Base-by-base conservation (phyloP, 2,888 invertebrate genomes). In the Metalampra italica region DNA sequence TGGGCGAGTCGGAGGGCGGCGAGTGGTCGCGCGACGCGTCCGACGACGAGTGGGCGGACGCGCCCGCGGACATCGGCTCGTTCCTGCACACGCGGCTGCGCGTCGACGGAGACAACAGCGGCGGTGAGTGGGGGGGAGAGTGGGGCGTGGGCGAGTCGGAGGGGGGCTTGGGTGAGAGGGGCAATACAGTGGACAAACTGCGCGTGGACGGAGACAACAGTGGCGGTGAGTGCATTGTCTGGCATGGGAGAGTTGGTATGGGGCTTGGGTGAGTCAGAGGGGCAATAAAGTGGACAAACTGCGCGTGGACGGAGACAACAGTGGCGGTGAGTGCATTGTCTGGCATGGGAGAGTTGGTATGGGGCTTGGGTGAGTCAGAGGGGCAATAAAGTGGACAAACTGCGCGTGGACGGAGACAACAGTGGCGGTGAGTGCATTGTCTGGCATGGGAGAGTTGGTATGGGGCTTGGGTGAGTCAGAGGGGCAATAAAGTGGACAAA, bases 41-140 rank as follows among this genome's bases (percentile, higher is more conserved):
- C 0, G 88, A 87, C 51, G 89, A 89, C 48, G 88, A 87, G 56
- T 87, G 86, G 81, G 86, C 78, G 0, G 86, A 85, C 60, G 79
- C 86, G 14, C 81, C 89, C 0, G 61, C 89, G 0, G 90, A 90
- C 56, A 90, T 90, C 54, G 89, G 87, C n/a, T 84, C 82, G 30
- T 90, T 90, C 63, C 71, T 90, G 14, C 79, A 83, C 57, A 90
- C 90, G 2, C 57, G 72, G 47, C 64, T 86, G 9, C 57, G 72
- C 9, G 87, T 86, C 0, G 85, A 86, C 53, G 87, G 85, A 0
- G 87, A 88, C 46, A 83, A 85, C 29, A 87, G 84, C 43, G 80
- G 69, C 0, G 87, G 88, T 88, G 12, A 54, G 68, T 56, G 12
- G 8, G 30, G 30, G 34, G 9, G 34, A 11, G 34, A 3, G 34